These are phyloP conservation scores for Cataglyphis altisquamis DNA, from an alignment of 2,888 invertebrate species.

Conservation along the genomic window DNA sequence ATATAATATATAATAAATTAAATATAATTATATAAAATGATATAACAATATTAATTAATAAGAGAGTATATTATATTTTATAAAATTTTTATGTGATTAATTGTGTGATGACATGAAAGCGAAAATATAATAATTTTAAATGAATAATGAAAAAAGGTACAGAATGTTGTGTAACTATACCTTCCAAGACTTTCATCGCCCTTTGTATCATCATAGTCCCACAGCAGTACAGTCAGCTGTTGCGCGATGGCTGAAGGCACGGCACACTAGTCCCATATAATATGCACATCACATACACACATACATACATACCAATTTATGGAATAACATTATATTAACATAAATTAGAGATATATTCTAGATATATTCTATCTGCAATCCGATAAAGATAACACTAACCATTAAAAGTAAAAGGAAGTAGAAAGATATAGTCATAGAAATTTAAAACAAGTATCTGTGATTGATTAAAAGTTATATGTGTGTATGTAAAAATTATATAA, in stretches of 20 bases:
- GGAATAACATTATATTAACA: conserved; percentile 66
- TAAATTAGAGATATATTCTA: conserved; percentile 33
- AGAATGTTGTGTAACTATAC: conserved; percentile 87
- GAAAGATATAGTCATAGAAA: not conserved
- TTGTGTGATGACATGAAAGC: not conserved
- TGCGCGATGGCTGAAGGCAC: conserved; percentile 89
- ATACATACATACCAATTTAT: conserved; percentile 74
- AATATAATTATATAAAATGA: not conserved
- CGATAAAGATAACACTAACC: conserved; percentile 20
- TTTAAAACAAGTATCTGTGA: not conserved
- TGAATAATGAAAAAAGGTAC: conserved; percentile 28
- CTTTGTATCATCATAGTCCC: conserved; percentile 95
- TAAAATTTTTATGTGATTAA: not conserved
- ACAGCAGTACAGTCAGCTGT: conserved; percentile 91
- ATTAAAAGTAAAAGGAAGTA: conserved; percentile 16
- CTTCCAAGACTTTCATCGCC: conserved; percentile 96
- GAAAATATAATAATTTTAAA: not conserved
- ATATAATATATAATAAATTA: conserved; percentile 2
- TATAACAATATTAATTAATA: not conserved
- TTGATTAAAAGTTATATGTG: conserved; percentile 22
- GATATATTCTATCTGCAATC: conserved; percentile 53
- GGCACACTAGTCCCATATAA: conserved; percentile 85
- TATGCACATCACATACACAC: conserved; percentile 84
- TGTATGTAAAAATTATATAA: conserved; percentile 20
- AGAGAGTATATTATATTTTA: not conserved